Base-by-base conservation (phyloP, 2,888 invertebrate genomes). In the Abrostola tripartita region DNA sequence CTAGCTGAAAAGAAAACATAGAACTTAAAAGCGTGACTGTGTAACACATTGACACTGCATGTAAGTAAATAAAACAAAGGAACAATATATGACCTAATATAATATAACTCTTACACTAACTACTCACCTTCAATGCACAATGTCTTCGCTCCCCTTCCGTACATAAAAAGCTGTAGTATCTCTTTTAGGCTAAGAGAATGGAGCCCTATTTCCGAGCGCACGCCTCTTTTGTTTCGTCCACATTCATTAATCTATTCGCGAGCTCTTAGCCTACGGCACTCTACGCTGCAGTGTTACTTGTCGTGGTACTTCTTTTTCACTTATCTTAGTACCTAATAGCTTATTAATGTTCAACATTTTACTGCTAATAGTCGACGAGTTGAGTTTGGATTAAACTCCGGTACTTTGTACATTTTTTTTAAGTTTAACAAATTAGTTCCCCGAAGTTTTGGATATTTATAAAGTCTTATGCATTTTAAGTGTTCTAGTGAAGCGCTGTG, bases 231-330 rank as follows among this genome's bases (percentile, higher is more conserved):
- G 75, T 76, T 64, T 74, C 67, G 70, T 65, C 67, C 61, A 76
- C 78, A 68, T 76, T 76, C 75, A 77, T 76, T 77, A 76, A 77
- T 76, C 74, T 77, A 65, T 61, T 60, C 57, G 67, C 58, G 60
- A 62, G 73, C 74, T 74, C 74, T 76, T 56, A 65, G 64, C 60
- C 59, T 14, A 38, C 35, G 54, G 76, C 73, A 37, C 55, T 51
- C 24, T 61, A 42, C 57, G 56, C 66, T 41, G 14, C 12, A 37
- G 52, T 38, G 35, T 53, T 52, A 53, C 55, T 57, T 24, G 37
- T 12, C 41, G 49, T 52, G 38, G 35, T 47, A 58, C 0, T 38
- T 49, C n/a, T 49, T 68, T 54, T 76, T 69, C 52, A 50, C 42
- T 71, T 67, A 58, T n/a, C n/a, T n/a, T 36, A 54, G 49, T 58